These are phyloP conservation scores for Flexamia atlantica DNA, from an alignment of 2,888 invertebrate genomes.

Conservation along the genomic window DNA sequence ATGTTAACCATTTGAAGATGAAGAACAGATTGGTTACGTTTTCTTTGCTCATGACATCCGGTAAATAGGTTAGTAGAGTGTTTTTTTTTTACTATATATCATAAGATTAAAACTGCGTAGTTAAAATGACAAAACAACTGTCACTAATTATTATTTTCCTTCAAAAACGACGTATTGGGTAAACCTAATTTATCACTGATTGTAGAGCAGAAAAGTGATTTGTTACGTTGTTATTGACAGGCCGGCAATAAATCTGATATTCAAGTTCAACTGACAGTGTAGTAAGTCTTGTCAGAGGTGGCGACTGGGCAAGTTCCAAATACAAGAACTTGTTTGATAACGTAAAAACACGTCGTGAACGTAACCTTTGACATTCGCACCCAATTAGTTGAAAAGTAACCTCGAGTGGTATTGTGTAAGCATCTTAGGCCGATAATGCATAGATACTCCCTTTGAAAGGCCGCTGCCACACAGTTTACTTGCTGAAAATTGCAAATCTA, in stretches of 20 bases:
- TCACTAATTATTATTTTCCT: too few relatives aligned
- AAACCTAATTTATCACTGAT: neutral
- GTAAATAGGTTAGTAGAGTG: too few relatives aligned
- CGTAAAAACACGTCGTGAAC: neutral
- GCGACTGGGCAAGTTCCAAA: constrained; percentile 19
- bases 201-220: constrained; percentile 13
- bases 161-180: neutral
- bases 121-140: too few relatives aligned
- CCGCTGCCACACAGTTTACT: neutral
- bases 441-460: neutral
- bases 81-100: too few relatives aligned
- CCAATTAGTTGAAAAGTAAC: constrained; percentile 27
- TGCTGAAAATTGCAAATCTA: neutral
- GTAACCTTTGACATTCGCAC: constrained; percentile 1
- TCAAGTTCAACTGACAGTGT: constrained; percentile 3
- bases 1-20: too few relatives aligned
- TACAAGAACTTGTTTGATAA: constrained; percentile 1
- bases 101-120: too few relatives aligned
- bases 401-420: constrained; percentile 6
- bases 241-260: constrained; percentile 30
- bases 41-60: too few relatives aligned
- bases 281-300: constrained; percentile 10
- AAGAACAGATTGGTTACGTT: too few relatives aligned
- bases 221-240: constrained; percentile 47
- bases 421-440: neutral